Base-by-base conservation (phyloP, 1,140 invertebrate genomes). In the Vollenhovia emeryi region DNA sequence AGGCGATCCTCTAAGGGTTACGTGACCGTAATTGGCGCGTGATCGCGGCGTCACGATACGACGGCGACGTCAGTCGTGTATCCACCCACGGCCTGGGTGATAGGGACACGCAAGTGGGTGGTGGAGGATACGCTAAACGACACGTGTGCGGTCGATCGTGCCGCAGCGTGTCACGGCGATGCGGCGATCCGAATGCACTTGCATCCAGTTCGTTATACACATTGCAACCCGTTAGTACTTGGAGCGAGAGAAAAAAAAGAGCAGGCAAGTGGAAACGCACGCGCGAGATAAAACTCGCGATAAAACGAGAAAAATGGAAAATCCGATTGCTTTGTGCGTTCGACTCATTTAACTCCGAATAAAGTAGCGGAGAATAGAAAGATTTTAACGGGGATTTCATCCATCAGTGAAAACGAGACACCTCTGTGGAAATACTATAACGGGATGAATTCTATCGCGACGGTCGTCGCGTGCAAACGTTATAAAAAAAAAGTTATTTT, bases 121-220 rank as follows among this genome's bases (percentile, higher is more conserved):
- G 9, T 21, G 24, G 24, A 76, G 74, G 21, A 62, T 43, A 60
- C 33, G 18, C 40, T 43, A 43, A 76, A 76, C 15, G 36, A 76
- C 74, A 76, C 40, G 74, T 45, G 55, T 76, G 57, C 74, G 74
- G 74, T 76, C 74, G 55, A 76, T 76, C 24, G 74, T 76, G 36
- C 74, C 40, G 74, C 74, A 76, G 57, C 74, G 18, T 76, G 55
- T 13, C 18, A 76, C 15, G 48, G 9, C 73, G 55, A 43, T 62
- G 55, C 57, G 27, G 73, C 52, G 36, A 75, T 60, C 52, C 27
- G 55, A 15, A 43, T 76, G 48, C 45, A 50, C 68, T 71, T 71
- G 45, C 43, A 73, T 50, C 24, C 48, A 73, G 43, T 52, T 30
- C 48, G 8, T 50, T 11, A 5, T 9, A 30, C 27, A 50, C 27